Evolutionary conservation across 1,140 invertebrate species (phyloP).

Genomic region (Trichomalopsis sarcophagae): DNA sequence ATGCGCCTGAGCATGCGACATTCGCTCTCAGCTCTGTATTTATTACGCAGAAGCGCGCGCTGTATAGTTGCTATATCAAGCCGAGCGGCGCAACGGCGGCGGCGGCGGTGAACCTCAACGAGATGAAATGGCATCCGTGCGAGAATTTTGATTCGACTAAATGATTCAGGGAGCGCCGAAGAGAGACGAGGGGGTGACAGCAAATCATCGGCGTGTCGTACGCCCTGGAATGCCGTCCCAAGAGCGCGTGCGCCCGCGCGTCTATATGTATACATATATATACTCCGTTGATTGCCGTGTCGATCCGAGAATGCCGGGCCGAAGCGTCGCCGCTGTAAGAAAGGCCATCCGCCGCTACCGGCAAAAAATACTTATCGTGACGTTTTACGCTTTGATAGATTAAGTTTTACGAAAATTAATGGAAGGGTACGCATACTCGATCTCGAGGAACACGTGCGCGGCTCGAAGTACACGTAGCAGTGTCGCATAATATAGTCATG

Average conservation of each 20-base stretch:
- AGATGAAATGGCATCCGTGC: slow-evolving; percentile 47
- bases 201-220: slow-evolving; percentile 60
- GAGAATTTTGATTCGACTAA: slow-evolving; percentile 56
- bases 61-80: background rate
- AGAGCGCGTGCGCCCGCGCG: slow-evolving; percentile 51
- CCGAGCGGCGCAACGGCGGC: background rate
- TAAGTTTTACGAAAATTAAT: background rate
- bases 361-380: slow-evolving; percentile 18
- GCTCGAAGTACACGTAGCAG: no score
- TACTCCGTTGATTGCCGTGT: slow-evolving; percentile 57
- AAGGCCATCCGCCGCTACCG: background rate
- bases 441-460: background rate
- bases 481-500: no score
- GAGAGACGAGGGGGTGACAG: slow-evolving; percentile 24
- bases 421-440: background rate
- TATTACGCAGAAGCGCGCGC: no score
- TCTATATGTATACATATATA: no score
- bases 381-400: background rate
- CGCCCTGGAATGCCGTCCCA: slow-evolving; percentile 55
- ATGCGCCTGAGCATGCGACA: background rate
- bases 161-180: slow-evolving; percentile 46
- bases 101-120: slow-evolving; percentile 6
- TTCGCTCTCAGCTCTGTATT: background rate
- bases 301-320: slow-evolving; percentile 56
- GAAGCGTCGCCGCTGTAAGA: slow-evolving; percentile 26